Evolutionary conservation across 2,797 vertebrate genomes (phyloP).

Genomic region (Mus caroli): DNA sequence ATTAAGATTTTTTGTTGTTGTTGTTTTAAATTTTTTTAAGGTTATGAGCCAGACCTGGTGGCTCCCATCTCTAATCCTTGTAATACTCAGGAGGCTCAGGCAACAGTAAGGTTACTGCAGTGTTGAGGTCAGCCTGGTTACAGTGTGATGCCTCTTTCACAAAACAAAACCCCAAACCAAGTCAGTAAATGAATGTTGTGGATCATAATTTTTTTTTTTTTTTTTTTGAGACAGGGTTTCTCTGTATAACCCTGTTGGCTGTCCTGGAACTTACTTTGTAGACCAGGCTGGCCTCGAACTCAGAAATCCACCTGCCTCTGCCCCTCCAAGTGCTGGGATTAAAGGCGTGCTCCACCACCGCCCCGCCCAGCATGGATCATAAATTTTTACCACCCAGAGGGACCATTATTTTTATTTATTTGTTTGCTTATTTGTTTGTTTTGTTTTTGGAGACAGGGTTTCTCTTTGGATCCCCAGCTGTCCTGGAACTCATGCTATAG

Average conservation of each 20-base stretch:
- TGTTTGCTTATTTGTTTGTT: not conserved
- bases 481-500: not conserved
- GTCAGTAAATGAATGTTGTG: not conserved
- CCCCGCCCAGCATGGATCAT: not conserved
- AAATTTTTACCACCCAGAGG: constrained; percentile 44
- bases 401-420: not conserved
- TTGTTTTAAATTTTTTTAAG: constrained; percentile 10
- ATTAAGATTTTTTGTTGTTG: not conserved
- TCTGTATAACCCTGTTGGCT: too few species aligned
- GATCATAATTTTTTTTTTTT: constrained; percentile 53
- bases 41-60: not conserved
- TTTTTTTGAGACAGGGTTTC: too few species aligned
- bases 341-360: too few species aligned
- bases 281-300: too few species aligned
- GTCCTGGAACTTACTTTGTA: too few species aligned
- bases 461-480: not conserved
- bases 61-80: not conserved
- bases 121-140: not conserved
- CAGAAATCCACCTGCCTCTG: too few species aligned
- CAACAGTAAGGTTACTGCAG: not conserved
- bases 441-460: not conserved
- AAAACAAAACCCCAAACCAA: not conserved
- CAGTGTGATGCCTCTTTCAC: not conserved
- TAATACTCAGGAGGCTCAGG: not conserved
- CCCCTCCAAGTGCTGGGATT: too few species aligned